These are phyloP conservation scores for Phengaris arion DNA, from an alignment of 2,888 invertebrate genomes.

Conservation along the genomic window DNA sequence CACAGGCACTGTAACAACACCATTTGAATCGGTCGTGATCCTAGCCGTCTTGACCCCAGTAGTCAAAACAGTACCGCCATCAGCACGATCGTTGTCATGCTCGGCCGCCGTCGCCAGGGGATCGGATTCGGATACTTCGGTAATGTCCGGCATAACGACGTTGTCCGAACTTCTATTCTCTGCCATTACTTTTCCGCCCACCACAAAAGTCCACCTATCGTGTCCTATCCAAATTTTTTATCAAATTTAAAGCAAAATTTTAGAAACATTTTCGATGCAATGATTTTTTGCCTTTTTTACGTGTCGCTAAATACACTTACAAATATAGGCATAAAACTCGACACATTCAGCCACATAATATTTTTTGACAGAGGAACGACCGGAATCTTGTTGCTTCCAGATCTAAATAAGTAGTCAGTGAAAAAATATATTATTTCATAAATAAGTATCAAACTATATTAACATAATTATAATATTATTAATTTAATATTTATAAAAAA, in stretches of 20 bases:
- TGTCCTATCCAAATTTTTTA: constrained; percentile 48
- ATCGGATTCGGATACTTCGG: constrained; percentile 81
- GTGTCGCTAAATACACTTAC: not conserved
- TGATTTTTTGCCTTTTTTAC: constrained; percentile 2
- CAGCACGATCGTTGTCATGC: constrained; percentile 77
- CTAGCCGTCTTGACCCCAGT: constrained; percentile 57
- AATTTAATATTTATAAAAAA: too few relatives aligned
- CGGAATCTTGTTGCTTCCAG: not conserved
- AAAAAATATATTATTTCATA: too few relatives aligned
- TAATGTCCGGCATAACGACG: constrained; percentile 85
- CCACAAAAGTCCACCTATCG: constrained; percentile 47
- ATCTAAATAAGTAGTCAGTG: too few relatives aligned
- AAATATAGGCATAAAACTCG: not conserved
- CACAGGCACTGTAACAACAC: constrained; percentile 79
- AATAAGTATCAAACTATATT: too few relatives aligned
- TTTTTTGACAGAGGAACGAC: not conserved
- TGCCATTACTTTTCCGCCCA: constrained; percentile 65
- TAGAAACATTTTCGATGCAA: constrained; percentile 21
- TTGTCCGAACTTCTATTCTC: constrained; percentile 79
- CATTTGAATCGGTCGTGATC: constrained; percentile 60
- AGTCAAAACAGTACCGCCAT: constrained; percentile 66
- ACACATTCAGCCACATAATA: constrained; percentile 2
- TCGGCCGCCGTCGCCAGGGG: constrained; percentile 81
- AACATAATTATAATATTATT: too few relatives aligned
- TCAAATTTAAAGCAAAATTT: constrained; percentile 32